Percentiles rank a stretch among this genome's conserved stretches.
Evolutionary conservation across 2,797 vertebrate genomes (phyloP).

Genomic region (Saguinus oedipus): DNA sequence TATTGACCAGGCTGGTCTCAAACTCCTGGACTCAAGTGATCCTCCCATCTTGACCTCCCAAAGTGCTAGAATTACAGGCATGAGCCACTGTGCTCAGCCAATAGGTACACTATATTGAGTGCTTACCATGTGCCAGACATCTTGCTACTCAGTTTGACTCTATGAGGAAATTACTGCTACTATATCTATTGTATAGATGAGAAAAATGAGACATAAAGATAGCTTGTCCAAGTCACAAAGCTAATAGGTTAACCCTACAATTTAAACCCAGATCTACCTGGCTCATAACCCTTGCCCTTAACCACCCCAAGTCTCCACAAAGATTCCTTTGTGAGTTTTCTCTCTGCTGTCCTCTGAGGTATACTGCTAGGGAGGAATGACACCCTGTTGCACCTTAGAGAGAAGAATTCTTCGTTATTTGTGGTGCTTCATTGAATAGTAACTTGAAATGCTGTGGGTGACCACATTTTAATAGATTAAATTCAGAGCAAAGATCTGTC

Average conservation of each 20-base stretch:
- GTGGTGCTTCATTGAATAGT: constrained; percentile 21
- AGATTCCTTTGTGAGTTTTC: neutral
- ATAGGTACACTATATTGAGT: neutral
- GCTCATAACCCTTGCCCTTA: neutral
- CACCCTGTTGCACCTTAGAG: neutral
- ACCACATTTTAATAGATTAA: constrained; percentile 15
- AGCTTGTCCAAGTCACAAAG: neutral
- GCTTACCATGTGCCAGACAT: neutral
- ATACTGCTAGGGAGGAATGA: neutral
- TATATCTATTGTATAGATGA: neutral
- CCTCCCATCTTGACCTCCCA: too few relatives aligned
- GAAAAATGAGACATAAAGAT: neutral
- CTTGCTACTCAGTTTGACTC: neutral
- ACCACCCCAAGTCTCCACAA: neutral
- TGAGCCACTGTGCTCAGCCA: too few relatives aligned
- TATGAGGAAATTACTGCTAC: neutral
- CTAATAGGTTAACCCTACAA: neutral
- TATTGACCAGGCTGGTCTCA: too few relatives aligned
- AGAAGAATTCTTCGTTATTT: neutral
- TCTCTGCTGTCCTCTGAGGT: neutral
- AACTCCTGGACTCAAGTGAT: too few relatives aligned
- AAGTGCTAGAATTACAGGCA: too few relatives aligned
- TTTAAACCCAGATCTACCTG: neutral
- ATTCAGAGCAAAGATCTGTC: neutral
- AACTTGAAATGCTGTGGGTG: neutral